Base-by-base conservation (phyloP, 1,140 invertebrate species). In the Aphaenogaster floridana region DNA sequence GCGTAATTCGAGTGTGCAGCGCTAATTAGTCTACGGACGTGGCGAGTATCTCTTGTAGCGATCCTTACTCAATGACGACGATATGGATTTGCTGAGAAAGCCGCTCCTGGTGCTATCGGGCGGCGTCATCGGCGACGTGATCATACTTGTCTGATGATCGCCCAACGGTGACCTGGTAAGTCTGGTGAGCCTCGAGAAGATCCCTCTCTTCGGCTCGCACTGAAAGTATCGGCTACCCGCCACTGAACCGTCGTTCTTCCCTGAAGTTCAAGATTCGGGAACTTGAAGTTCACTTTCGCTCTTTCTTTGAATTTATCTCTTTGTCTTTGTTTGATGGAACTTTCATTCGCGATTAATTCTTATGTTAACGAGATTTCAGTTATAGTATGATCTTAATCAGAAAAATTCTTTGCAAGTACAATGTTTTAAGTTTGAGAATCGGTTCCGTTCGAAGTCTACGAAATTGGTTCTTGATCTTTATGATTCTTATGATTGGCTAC, bases 241-340 rank as follows among this genome's bases (percentile, higher is more conserved):
- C 63, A 99, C 99, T 28, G 98, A 98, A 21, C 99, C 99, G 96
- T 99, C 99, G 94, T 99, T 99, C 96, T 99, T 99, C 61, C 98
- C 98, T 98, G 93, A 83, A 96, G 59, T 50, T 80, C 36, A 84
- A 84, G 28, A 1, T 84, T 69, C 11, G 0, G n/a, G 42, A 69
- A 68, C 5, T 11, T 68, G n/a, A 28, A 21, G 42, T 50, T 28
- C 21, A 69, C 11, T 42, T 50, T 48, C 69, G 15, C 15, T 34
- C 21, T 36, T 50, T 63, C 28, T 72, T 15, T 15, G 59, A 28
- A 77, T 61, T 79, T 50, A 79, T 66, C 28, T 34, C 21, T 66
- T n/a, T 34, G 15, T 61, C 21, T n/a, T 78, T 64, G 28, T 48
- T 5, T 21, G 2, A 48, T 17, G 8, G 48, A 42, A n/a, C 8